Evolutionary conservation across 2,888 invertebrate species (phyloP).

Genomic region (Masnerella sp.): DNA sequence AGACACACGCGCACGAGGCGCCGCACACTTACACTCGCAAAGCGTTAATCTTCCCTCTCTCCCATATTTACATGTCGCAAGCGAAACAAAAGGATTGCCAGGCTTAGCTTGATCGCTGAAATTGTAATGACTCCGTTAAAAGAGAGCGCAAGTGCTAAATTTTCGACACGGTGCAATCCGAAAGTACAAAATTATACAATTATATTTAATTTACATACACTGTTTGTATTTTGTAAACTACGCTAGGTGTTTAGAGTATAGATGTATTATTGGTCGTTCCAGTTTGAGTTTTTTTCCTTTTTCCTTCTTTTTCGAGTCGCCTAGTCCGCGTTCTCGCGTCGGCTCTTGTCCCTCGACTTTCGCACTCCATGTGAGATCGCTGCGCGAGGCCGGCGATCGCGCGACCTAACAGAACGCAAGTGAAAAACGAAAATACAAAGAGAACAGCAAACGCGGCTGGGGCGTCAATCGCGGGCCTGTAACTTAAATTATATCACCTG

Average conservation of each 20-base stretch:
- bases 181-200: slow-evolving; percentile 59
- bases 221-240: slow-evolving; percentile 44
- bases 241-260: slow-evolving; percentile 42
- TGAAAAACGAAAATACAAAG: slow-evolving; percentile 30
- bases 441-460: neutral
- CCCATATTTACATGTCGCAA: slow-evolving; percentile 37
- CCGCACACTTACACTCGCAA: slow-evolving; percentile 22
- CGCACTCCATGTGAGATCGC: slow-evolving; percentile 69
- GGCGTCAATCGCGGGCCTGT: slow-evolving; percentile 60
- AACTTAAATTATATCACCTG: slow-evolving; percentile 70
- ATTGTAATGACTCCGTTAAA: slow-evolving; percentile 33
- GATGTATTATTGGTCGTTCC: too few species aligned
- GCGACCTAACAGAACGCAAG: slow-evolving; percentile 44
- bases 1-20: slow-evolving; percentile 35
- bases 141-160: slow-evolving; percentile 48
- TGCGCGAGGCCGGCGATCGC: slow-evolving; percentile 61
- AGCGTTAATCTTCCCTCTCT: slow-evolving; percentile 13
- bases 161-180: slow-evolving; percentile 45
- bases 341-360: slow-evolving; percentile 65
- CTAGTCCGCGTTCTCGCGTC: too few species aligned
- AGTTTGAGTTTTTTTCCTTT: slow-evolving; percentile 36
- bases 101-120: too few species aligned
- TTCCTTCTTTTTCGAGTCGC: slow-evolving; percentile 47
- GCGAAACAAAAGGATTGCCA: slow-evolving; percentile 57
- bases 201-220: slow-evolving; percentile 49